These are phyloP conservation scores for Exaiptasia diaphana DNA, from an alignment of 64 coral and sea anemone genomes.

Conservation along the genomic window DNA sequence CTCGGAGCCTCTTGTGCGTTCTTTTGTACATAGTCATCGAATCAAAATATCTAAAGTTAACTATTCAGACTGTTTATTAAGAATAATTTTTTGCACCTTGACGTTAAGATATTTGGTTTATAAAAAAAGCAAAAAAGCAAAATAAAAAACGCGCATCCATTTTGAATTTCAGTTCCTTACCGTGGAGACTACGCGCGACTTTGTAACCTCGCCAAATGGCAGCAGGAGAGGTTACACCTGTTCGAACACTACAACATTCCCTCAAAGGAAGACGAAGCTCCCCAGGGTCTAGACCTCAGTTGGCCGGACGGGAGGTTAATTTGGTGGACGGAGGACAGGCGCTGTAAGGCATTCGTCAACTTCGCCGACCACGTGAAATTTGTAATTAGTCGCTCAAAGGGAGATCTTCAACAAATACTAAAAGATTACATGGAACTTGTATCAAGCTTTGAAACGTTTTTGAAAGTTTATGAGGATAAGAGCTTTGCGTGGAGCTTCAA, in stretches of 20 bases:
- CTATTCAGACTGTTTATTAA: too few species aligned
- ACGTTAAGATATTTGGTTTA: too few species aligned
- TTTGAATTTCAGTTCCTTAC: not conserved
- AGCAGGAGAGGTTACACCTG: not conserved
- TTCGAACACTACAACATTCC: not conserved
- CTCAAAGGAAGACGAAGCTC: too few species aligned
- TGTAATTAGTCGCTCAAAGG: not conserved
- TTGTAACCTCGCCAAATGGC: not conserved
- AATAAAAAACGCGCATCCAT: too few species aligned
- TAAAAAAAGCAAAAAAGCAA: too few species aligned
- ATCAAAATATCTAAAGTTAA: too few species aligned
- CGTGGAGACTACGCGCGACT: not conserved
- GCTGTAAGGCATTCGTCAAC: conserved; percentile 4
- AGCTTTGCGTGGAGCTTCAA: conserved; percentile 12
- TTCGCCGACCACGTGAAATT: conserved; percentile 29
- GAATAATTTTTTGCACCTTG: too few species aligned
- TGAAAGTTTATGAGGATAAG: not conserved
- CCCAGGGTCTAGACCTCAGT: too few species aligned
- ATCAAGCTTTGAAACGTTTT: not conserved
- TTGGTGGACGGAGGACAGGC: conserved; percentile 12
- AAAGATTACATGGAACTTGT: conserved; percentile 25
- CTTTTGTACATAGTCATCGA: too few species aligned
- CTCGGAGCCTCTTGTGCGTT: too few species aligned
- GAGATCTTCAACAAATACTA: not conserved
- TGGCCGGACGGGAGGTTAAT: conserved; percentile 1